Percentiles rank a stretch among this genome's conserved stretches.
Evolutionary conservation across 2,113 vertebrate genomes (phyloP).

Genomic region (Lynx canadensis): DNA sequence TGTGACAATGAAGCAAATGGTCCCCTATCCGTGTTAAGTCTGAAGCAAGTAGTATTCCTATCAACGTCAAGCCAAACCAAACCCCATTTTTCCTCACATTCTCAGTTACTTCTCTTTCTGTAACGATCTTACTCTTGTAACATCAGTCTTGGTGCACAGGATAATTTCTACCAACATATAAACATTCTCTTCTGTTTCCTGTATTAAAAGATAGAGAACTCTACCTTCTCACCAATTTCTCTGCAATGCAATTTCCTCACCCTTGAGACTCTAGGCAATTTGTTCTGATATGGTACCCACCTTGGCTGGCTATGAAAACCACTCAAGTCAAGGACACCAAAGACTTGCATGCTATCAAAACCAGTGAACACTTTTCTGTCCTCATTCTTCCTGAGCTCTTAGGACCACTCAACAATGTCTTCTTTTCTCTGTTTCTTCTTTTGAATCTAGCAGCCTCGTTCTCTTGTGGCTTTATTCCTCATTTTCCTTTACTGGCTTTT

Average conservation of each 20-base stretch:
- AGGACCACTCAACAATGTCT: background rate
- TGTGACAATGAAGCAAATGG: background rate
- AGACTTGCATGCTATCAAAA: background rate
- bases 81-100: background rate
- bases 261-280: background rate
- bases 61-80: background rate
- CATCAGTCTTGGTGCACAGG: background rate
- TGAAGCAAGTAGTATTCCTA: background rate
- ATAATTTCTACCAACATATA: background rate
- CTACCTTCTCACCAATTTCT: background rate
- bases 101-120: background rate
- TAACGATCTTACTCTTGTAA: background rate
- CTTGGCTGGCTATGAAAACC: background rate
- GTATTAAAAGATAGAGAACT: background rate
- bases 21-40: background rate
- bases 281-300: background rate
- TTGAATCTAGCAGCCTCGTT: background rate
- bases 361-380: background rate
- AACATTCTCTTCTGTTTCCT: background rate
- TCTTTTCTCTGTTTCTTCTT: background rate
- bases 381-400: background rate
- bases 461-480: background rate
- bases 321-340: background rate
- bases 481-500: background rate
- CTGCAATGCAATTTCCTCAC: background rate